A percentile compares a stretch with the other conserved stretches of the same genome.
Evolutionary conservation across 2,797 vertebrate species (phyloP).

Genomic region (Phoebastria nigripes): DNA sequence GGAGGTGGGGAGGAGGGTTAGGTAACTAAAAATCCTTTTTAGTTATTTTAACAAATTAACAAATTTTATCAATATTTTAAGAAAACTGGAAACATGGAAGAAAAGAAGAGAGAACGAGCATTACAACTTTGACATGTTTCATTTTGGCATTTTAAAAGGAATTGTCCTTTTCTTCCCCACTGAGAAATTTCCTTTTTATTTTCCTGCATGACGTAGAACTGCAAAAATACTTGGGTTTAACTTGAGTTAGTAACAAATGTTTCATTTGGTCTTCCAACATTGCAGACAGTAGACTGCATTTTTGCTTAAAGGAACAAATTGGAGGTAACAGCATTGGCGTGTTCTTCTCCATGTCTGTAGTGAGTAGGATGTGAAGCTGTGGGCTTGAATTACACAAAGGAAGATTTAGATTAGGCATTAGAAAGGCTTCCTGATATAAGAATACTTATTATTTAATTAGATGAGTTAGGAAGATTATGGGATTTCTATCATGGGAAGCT

Average conservation of each 20-base stretch:
- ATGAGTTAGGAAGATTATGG: not conserved
- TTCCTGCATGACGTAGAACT: not conserved
- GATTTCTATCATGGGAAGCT: not conserved
- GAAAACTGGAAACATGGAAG: not conserved
- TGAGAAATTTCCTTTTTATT: not conserved
- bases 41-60: not conserved
- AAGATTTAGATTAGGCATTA: not conserved
- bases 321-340: not conserved
- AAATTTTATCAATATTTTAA: not conserved
- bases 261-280: not conserved
- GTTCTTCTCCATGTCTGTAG: not conserved
- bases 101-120: not conserved
- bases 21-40: not conserved
- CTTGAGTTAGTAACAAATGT: not conserved
- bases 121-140: accelerated
- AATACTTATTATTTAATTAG: conserved; percentile 1
- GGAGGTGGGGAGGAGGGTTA: not conserved
- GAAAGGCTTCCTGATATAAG: not conserved
- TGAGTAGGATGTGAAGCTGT: not conserved
- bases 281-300: not conserved
- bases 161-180: not conserved
- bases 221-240: not conserved
- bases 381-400: not conserved
- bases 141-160: not conserved
- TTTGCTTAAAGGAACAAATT: not conserved